Percentiles rank a stretch among this genome's conserved stretches.
These are phyloP conservation scores for Papilio demoleus DNA, from an alignment of 2,888 invertebrate genomes.

Conservation along the genomic window DNA sequence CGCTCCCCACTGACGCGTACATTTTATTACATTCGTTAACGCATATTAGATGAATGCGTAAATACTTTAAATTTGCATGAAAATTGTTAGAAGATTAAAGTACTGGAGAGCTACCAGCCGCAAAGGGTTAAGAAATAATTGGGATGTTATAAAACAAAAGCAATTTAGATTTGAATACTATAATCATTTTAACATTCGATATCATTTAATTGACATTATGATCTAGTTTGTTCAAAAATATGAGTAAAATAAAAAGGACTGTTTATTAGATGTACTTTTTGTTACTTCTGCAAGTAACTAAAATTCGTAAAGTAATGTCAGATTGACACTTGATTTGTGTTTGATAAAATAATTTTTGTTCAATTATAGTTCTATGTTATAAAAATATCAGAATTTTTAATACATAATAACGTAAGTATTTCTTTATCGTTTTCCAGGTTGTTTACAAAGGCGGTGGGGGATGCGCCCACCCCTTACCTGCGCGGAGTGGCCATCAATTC, in stretches of 20 bases:
- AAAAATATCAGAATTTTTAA: not conserved
- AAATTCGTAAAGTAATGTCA: too few relatives aligned
- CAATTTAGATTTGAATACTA: not conserved
- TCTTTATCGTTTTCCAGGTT: slow-evolving; percentile 36
- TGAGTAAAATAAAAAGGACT: too few relatives aligned
- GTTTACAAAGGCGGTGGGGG: slow-evolving; percentile 59
- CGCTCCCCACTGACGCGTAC: slow-evolving; percentile 60
- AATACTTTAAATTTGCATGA: slow-evolving; percentile 72
- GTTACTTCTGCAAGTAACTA: too few relatives aligned
- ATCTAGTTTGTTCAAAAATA: too few relatives aligned
- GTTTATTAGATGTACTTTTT: too few relatives aligned
- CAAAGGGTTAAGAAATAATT: slow-evolving; percentile 35
- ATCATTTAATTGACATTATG: too few relatives aligned
- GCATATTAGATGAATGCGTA: slow-evolving; percentile 77
- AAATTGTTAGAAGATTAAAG: slow-evolving; percentile 58
- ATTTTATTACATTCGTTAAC: slow-evolving; percentile 83
- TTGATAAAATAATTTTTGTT: not conserved
- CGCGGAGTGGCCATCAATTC: slow-evolving; percentile 70
- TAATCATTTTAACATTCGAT: too few relatives aligned
- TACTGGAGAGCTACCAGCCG: not conserved
- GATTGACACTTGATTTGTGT: too few relatives aligned
- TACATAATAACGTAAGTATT: slow-evolving; percentile 10
- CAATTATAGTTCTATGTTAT: not conserved
- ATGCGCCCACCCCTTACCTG: slow-evolving; percentile 67
- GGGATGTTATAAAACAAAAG: slow-evolving; percentile 33